Evolutionary conservation across 2,888 invertebrate species (phyloP).

Genomic region (Hypercompe scribonia): DNA sequence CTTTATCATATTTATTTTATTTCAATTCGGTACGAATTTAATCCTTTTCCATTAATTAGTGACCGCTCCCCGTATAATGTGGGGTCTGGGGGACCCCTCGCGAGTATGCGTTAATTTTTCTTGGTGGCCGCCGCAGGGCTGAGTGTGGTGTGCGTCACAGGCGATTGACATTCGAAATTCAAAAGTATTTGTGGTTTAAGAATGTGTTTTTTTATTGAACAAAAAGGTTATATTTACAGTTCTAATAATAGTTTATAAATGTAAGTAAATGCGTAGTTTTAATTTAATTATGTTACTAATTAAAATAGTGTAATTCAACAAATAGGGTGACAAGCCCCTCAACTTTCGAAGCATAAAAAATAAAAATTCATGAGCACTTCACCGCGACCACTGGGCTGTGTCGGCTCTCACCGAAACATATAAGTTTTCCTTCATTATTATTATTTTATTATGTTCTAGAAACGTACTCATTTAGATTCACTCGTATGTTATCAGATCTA

Average conservation of each 20-base stretch:
- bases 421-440: conserved; percentile 56
- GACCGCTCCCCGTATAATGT: conserved; percentile 78
- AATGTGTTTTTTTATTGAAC: neutral
- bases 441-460: conserved; percentile 56
- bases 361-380: conserved; percentile 39
- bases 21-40: conserved; percentile 85
- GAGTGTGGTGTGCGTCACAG: conserved; percentile 50
- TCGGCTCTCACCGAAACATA: conserved; percentile 54
- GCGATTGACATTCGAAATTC: conserved; percentile 27
- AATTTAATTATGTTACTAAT: conserved; percentile 18
- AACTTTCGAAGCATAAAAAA: conserved; percentile 35
- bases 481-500: conserved; percentile 61
- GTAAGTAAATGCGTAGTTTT: conserved; percentile 5
- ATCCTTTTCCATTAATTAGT: conserved; percentile 87
- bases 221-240: neutral
- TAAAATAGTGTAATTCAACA: conserved; percentile 25
- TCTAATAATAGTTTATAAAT: neutral
- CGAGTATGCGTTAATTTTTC: conserved; percentile 81
- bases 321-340: conserved; percentile 39
- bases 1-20: conserved; percentile 87
- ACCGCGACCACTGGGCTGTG: conserved; percentile 42
- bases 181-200: neutral
- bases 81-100: conserved; percentile 69
- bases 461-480: conserved; percentile 64
- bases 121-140: conserved; percentile 71